Conservation (phyloP, 2,888 invertebrate genomes). For the Thymelicus sylvestris region DNA sequence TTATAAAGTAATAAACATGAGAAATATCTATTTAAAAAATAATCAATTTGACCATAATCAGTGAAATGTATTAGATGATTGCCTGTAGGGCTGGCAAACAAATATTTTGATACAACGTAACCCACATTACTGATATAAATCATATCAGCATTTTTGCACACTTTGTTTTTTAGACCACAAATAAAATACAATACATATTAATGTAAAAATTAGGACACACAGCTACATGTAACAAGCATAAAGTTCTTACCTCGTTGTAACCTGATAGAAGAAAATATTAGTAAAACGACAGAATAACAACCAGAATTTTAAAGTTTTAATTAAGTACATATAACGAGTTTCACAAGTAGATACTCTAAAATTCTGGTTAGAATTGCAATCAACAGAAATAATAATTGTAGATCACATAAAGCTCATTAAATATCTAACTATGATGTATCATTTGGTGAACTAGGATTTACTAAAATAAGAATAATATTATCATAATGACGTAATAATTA, state of each 20-base stretch:
- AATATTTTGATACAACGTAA: background rate
- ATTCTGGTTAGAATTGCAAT: slow-evolving; percentile 19
- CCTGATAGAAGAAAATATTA: slow-evolving; percentile 74
- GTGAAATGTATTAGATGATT: background rate
- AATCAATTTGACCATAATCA: no score
- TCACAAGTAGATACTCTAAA: background rate
- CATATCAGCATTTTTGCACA: slow-evolving; percentile 17
- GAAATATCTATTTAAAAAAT: background rate
- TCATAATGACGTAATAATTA: background rate
- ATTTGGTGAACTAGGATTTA: background rate
- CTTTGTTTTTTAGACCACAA: slow-evolving; percentile 12
- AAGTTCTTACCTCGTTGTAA: slow-evolving; percentile 75
- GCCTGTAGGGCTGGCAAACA: background rate
- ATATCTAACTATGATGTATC: background rate
- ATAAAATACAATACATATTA: slow-evolving; percentile 31
- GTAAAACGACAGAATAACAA: slow-evolving; percentile 43
- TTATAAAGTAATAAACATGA: background rate
- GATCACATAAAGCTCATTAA: slow-evolving; percentile 1
- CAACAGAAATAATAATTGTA: slow-evolving; percentile 13
- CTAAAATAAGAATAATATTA: background rate
- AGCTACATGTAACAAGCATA: slow-evolving; percentile 65
- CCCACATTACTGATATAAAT: slow-evolving; percentile 9
- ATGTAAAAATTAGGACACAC: slow-evolving; percentile 51
- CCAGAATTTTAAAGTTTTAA: slow-evolving; percentile 48
- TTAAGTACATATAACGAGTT: background rate